A percentile compares a stretch with the other conserved stretches of the same genome.
Conservation (phyloP, 2,797 vertebrate species). For the Ataeniobius toweri region DNA sequence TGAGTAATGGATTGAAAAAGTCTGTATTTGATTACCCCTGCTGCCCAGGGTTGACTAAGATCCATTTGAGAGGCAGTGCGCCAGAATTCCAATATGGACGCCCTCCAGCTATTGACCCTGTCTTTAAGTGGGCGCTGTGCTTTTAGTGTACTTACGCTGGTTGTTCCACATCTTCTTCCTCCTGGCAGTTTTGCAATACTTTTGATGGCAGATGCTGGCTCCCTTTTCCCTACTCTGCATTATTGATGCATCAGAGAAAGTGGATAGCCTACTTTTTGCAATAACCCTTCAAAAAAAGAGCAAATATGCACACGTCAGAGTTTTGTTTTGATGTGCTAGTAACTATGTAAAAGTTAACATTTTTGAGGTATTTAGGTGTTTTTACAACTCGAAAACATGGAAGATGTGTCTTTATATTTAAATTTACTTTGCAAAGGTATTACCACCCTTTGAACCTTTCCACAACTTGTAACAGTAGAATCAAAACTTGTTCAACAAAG, state of each 20-base stretch:
- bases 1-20: conserved; percentile 75
- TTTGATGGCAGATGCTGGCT: conserved; percentile 74
- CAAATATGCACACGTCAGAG: conserved; percentile 36
- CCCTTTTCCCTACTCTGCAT: conserved; percentile 69
- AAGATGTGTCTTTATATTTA: neutral
- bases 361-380: neutral
- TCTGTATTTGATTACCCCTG: conserved; percentile 76
- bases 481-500: neutral
- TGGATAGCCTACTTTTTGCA: conserved; percentile 71
- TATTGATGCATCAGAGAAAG: conserved; percentile 78
- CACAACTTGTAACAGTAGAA: neutral
- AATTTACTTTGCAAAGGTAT: neutral
- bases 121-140: conserved; percentile 76
- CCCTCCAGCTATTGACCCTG: conserved; percentile 82
- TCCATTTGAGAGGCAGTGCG: conserved; percentile 75
- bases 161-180: conserved; percentile 73
- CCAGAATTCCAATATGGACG: conserved; percentile 79
- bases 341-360: conserved; percentile 18
- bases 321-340: conserved; percentile 3
- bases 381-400: neutral
- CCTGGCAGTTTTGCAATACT: conserved; percentile 80
- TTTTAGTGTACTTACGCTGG: conserved; percentile 80
- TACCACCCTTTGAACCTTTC: neutral
- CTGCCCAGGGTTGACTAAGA: conserved; percentile 73
- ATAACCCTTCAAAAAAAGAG: conserved; percentile 46